Percentiles rank a stretch among this genome's conserved stretches.
Evolutionary conservation across 2,113 vertebrate species (phyloP).

Genomic region (Amblyornis subalaris): DNA sequence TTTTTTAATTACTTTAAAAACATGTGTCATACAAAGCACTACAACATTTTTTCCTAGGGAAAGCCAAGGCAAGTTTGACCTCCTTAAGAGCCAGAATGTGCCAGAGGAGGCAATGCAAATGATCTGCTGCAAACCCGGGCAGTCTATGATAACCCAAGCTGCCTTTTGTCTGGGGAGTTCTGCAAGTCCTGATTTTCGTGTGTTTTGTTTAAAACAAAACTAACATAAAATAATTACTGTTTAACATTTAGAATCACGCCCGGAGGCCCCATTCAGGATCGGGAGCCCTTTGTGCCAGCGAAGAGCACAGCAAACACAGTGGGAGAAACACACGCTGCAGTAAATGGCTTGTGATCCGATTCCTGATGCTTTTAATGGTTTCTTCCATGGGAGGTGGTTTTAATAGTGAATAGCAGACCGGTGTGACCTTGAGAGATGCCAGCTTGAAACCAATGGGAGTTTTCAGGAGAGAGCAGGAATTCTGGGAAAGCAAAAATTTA

Average conservation of each 20-base stretch:
- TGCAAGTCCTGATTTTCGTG: background rate
- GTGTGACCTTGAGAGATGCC: conserved; percentile 39
- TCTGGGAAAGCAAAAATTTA: conserved; percentile 8
- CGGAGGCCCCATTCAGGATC: background rate
- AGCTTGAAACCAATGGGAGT: conserved; percentile 4
- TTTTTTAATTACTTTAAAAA: conserved; percentile 44
- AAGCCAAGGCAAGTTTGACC: background rate
- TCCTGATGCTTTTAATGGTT: conserved; percentile 32
- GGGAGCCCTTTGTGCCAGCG: conserved; percentile 1
- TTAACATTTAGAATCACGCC: background rate
- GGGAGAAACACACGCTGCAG: background rate
- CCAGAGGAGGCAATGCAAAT: background rate
- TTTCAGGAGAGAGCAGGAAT: background rate
- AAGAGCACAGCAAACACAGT: background rate
- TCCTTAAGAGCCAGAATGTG: background rate
- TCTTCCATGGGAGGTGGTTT: conserved; percentile 37
- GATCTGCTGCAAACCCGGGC: background rate
- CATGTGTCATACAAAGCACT: conserved; percentile 14
- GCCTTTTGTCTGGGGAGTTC: conserved; percentile 6
- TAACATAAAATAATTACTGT: background rate
- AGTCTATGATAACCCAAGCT: background rate
- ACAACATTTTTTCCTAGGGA: background rate
- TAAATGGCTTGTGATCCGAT: background rate
- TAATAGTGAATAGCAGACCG: background rate
- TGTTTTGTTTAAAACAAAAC: conserved; percentile 14